Percentiles rank a stretch among this genome's conserved stretches.
These are phyloP conservation scores for Paedocypris sp. DNA, from an alignment of 2,113 vertebrate genomes.

Conservation along the genomic window DNA sequence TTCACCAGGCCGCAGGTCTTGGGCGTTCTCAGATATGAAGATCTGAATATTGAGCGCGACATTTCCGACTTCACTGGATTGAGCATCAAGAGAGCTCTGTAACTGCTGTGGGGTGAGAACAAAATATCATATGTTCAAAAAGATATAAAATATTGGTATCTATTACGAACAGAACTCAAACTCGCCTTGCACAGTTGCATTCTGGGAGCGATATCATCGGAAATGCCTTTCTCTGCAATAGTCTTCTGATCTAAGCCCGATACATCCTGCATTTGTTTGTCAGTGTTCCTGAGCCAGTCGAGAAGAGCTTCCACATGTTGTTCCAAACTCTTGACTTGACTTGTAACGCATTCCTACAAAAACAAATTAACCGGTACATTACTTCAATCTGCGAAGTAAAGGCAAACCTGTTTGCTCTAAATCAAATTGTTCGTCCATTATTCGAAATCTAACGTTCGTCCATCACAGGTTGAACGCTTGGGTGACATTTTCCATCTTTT, in stretches of 20 bases:
- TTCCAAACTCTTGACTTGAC: constrained; percentile 54
- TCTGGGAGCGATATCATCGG: constrained; percentile 40
- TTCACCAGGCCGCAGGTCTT: constrained; percentile 75
- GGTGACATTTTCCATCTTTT: no score
- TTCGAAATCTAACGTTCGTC: no score
- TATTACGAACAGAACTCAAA: no score
- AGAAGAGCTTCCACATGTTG: constrained; percentile 61
- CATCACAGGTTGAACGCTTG: no score
- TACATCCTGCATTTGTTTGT: constrained; percentile 38
- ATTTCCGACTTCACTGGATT: constrained; percentile 62
- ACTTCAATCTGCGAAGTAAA: not conserved
- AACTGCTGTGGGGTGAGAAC: constrained; percentile 55
- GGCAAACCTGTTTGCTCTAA: not conserved
- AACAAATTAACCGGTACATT: no score
- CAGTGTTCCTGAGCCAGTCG: constrained; percentile 59
- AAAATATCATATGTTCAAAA: no score
- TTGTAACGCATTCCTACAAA: constrained; percentile 49
- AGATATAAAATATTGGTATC: no score
- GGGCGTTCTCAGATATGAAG: constrained; percentile 80
- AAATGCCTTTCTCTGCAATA: not conserved
- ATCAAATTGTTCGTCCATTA: no score
- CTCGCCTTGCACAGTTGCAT: constrained; percentile 67
- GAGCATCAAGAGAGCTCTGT: constrained; percentile 54
- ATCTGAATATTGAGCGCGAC: constrained; percentile 72
- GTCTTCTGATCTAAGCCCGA: constrained; percentile 24